Evolutionary conservation across 2,113 vertebrate genomes (phyloP), one percentile per base, ranked within the genome.

Genomic region (Hassar affinis): DNA sequence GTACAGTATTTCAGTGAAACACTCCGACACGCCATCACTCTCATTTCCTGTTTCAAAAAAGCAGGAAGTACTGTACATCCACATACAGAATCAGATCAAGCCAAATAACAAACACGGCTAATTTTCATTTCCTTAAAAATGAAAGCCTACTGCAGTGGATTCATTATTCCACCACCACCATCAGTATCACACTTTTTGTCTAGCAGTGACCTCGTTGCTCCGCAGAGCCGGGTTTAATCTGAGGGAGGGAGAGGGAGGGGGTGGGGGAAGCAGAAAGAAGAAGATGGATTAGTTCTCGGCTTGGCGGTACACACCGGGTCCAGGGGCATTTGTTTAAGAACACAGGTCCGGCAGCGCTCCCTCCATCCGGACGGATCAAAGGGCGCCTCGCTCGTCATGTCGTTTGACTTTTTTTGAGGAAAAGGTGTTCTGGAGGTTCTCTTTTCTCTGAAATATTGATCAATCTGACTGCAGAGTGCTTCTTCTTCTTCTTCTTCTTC

Each of bases 241-340:
- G 88, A 85, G 69, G 77, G 66, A n/a, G n/a, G n/a, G n/a, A n/a
- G n/a, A n/a, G n/a, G n/a, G n/a, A n/a, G n/a, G 45, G 59, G 22
- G 51, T n/a, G n/a, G 45, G 59, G 22, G 51, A 77, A 90, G 86
- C 82, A 90, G 87, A 87, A 85, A 88, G 69, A 90, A 87, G 68
- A 90, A 90, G 91, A 92, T 91, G 89, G 89, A 93, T 93, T 92
- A 93, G 93, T 92, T 91, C 91, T 87, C 47, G 33, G 71, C 78
- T 89, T 90, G 87, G 86, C 69, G 91, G 91, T 92, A 86, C 89
- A 85, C 86, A 88, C 51, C 45, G 86, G 68, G 89, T 90, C 89
- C 89, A 84, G 88, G 90, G 82, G 90, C 90, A 56, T 87, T 87
- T 33, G 89, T 77, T 42, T 81, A 82, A 88, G 91, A 91, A 80